Evolutionary conservation across 2,797 vertebrate genomes (phyloP), one percentile per base, ranked within the genome.

Genomic region (Alauda arvensis): DNA sequence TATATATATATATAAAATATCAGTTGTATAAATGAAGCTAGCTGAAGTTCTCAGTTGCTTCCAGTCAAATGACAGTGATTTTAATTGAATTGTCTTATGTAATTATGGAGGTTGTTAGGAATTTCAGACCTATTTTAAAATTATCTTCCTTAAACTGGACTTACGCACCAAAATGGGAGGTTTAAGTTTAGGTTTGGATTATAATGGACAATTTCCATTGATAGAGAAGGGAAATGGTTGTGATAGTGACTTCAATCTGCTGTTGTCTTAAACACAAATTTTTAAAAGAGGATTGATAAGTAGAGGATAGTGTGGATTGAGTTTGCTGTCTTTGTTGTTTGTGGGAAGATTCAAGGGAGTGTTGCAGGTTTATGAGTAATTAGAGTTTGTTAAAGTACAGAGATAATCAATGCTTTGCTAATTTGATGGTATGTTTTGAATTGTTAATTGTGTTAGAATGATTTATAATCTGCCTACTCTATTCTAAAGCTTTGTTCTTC

Each of bases 11-110:
- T n/a, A n/a, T n/a, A n/a, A n/a, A 16, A 2, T 69, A 65, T 80
- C 77, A 91, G 46, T 78, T 93, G 84, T 52, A 69, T 63, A 87
- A 94, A 83, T 80, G 77, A 93, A 83, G 51, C 75, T 85, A 70
- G 37, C 78, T 77, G 52, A 93, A 93, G 88, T 92, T 92, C 76
- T 94, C 68, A 83, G 43, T 69, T 89, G 69, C 63, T 89, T 94
- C 62, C 69, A 90, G 85, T 89, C 93, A 94, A 84, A 88, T 78
- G 68, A 39, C 72, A 88, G 84, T 91, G 60, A 56, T 93, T 95
- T 94, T 93, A 93, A 87, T 91, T 85, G 69, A 89, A 79, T 89
- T 91, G 45, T 92, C 63, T 67, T 61, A 46, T 83, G 90, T 60
- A 86, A 83, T 92, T 93, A 83, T 48, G 81, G 66, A 82, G 81